These are phyloP conservation scores for Perodicticus potto DNA, from an alignment of 2,797 vertebrate species.

Conservation along the genomic window DNA sequence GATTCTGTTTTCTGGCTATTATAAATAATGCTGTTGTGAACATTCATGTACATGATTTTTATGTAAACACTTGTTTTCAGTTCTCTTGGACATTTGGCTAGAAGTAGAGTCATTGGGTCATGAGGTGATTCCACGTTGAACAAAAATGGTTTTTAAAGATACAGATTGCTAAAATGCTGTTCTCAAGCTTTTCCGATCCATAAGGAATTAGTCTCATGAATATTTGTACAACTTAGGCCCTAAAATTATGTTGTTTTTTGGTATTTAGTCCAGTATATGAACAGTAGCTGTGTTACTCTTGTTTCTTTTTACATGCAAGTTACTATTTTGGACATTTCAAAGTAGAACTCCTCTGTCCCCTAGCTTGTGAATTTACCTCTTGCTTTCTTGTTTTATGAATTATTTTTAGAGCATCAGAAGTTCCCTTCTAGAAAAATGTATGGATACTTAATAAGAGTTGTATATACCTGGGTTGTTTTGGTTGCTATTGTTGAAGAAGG, in stretches of 20 bases:
- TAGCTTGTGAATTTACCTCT: background rate
- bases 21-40: background rate
- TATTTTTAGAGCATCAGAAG: background rate
- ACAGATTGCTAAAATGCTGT: background rate
- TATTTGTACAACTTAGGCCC: background rate
- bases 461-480: background rate
- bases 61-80: background rate
- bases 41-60: background rate
- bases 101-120: background rate
- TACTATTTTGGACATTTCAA: background rate
- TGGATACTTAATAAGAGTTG: background rate
- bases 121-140: background rate
- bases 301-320: background rate
- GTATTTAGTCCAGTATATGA: background rate
- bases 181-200: background rate
- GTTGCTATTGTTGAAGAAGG: background rate
- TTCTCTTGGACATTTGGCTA: background rate
- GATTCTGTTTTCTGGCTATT: background rate
- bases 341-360: background rate
- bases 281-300: background rate
- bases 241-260: background rate
- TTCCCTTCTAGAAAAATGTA: background rate
- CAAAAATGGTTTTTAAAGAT: background rate
- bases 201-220: background rate
- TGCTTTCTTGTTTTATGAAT: background rate